phyloP scores from a whole-genome alignment of 2,888 invertebrate species.

The Venustoraphidia nigricollis region DNA sequence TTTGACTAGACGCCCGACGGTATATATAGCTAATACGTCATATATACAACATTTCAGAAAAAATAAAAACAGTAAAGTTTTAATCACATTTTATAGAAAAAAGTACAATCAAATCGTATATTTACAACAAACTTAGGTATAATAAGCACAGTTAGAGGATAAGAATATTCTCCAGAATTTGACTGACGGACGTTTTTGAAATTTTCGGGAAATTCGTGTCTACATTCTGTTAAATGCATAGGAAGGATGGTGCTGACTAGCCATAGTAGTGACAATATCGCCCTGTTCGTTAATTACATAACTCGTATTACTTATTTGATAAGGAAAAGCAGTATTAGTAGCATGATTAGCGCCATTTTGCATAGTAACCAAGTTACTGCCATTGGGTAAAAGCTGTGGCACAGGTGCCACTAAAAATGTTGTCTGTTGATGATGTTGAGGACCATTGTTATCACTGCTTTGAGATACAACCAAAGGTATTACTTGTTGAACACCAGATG shows the following conservation, averaged over 20 bases:
- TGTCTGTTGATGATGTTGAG: slow-evolving; percentile 39
- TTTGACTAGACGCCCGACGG: too few relatives aligned
- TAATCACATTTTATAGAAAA: too few relatives aligned
- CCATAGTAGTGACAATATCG: slow-evolving; percentile 28
- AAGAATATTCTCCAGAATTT: too few relatives aligned
- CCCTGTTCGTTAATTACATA: slow-evolving; percentile 30
- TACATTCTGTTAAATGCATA: slow-evolving; percentile 29
- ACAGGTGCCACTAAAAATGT: slow-evolving; percentile 50
- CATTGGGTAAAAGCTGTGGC: slow-evolving; percentile 40
- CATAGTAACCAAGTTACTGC: slow-evolving; percentile 23
- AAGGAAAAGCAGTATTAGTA: slow-evolving; percentile 26
- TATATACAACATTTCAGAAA: too few relatives aligned
- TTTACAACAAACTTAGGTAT: too few relatives aligned
- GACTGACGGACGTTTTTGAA: too few relatives aligned
- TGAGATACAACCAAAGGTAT: slow-evolving; percentile 46
- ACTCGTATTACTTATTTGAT: slow-evolving; percentile 28
- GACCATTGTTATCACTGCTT: slow-evolving; percentile 18
- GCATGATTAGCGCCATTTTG: slow-evolving; percentile 24
- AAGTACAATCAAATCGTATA: too few relatives aligned
- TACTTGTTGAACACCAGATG: slow-evolving; percentile 36
- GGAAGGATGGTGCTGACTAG: slow-evolving; percentile 25
- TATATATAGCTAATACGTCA: too few relatives aligned
- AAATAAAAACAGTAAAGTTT: too few relatives aligned
- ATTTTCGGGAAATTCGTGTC: slow-evolving; percentile 4
- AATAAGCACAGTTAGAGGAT: too few relatives aligned